Percentiles rank a stretch among this genome's conserved stretches.
Conservation (phyloP, 2,888 invertebrate genomes). For the Apotomis betuletana region DNA sequence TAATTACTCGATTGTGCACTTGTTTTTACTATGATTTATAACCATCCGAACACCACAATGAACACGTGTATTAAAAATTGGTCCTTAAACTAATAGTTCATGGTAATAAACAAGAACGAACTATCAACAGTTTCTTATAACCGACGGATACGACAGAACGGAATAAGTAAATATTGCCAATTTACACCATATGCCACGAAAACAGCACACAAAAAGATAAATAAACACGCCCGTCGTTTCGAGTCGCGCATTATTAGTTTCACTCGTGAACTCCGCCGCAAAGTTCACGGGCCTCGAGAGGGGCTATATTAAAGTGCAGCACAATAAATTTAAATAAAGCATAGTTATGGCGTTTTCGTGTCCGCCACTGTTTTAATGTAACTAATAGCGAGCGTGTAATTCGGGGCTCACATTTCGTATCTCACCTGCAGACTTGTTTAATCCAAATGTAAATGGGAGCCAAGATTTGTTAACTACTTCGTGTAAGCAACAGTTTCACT, state of each 20-base stretch:
- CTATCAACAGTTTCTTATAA: too few relatives aligned
- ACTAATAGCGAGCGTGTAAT: slow-evolving; percentile 54
- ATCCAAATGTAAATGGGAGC: slow-evolving; percentile 3
- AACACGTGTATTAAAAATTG: too few relatives aligned
- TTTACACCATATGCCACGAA: slow-evolving; percentile 43
- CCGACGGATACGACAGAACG: too few relatives aligned
- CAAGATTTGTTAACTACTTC: slow-evolving; percentile 9
- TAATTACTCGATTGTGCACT: too few relatives aligned
- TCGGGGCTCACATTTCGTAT: slow-evolving; percentile 25
- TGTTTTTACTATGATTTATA: too few relatives aligned
- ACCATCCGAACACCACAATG: too few relatives aligned
- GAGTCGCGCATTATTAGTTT: slow-evolving; percentile 64
- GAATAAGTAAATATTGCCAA: slow-evolving; percentile 24
- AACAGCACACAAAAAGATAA: slow-evolving; percentile 45
- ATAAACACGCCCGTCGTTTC: slow-evolving; percentile 22
- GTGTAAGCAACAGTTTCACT: not conserved
- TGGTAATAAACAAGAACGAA: too few relatives aligned
- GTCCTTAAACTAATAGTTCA: too few relatives aligned
- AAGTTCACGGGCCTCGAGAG: slow-evolving; percentile 64
- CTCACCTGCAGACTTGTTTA: slow-evolving; percentile 24
- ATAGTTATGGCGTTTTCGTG: slow-evolving; percentile 78
- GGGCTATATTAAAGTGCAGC: slow-evolving; percentile 71
- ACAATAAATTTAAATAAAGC: slow-evolving; percentile 80
- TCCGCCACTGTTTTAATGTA: slow-evolving; percentile 66
- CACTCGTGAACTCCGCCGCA: slow-evolving; percentile 59